Conservation (phyloP, 2,888 invertebrate genomes). For the Volucella zonaria region DNA sequence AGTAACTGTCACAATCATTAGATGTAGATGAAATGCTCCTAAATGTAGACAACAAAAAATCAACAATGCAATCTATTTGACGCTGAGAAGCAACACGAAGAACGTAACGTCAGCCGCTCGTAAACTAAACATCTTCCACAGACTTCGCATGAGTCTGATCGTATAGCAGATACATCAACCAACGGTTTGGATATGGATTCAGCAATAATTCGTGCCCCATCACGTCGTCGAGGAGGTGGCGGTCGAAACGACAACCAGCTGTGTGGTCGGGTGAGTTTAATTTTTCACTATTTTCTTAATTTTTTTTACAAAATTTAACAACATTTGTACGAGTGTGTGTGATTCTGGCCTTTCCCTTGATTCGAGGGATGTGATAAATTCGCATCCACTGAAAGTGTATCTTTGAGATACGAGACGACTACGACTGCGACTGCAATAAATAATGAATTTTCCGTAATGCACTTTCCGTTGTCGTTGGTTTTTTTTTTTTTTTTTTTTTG, state of each 20-base stretch:
- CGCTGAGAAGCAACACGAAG: neutral
- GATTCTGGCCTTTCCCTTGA: neutral
- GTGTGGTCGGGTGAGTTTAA: constrained; percentile 87
- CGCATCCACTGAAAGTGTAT: neutral
- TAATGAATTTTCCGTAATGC: constrained; percentile 24
- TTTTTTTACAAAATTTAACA: neutral
- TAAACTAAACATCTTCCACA: constrained; percentile 23
- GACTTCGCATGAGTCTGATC: constrained; percentile 59
- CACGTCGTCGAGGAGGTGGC: constrained; percentile 85
- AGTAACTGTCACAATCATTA: constrained; percentile 45
- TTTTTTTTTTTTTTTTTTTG: too few species aligned
- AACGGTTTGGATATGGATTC: constrained; percentile 57
- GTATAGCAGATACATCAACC: constrained; percentile 69
- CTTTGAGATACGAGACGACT: neutral
- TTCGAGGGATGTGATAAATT: constrained; percentile 1
- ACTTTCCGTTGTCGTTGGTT: neutral
- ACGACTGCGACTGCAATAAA: neutral
- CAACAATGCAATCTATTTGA: constrained; percentile 49
- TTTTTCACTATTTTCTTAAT: neutral
- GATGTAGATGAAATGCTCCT: constrained; percentile 53
- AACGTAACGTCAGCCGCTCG: constrained; percentile 27
- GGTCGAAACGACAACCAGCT: constrained; percentile 89
- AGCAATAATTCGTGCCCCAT: constrained; percentile 87
- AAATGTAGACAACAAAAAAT: constrained; percentile 29
- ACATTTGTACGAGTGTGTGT: neutral